These are phyloP conservation scores for Lypha dubia DNA, from an alignment of 2,888 invertebrate species.

Conservation along the genomic window DNA sequence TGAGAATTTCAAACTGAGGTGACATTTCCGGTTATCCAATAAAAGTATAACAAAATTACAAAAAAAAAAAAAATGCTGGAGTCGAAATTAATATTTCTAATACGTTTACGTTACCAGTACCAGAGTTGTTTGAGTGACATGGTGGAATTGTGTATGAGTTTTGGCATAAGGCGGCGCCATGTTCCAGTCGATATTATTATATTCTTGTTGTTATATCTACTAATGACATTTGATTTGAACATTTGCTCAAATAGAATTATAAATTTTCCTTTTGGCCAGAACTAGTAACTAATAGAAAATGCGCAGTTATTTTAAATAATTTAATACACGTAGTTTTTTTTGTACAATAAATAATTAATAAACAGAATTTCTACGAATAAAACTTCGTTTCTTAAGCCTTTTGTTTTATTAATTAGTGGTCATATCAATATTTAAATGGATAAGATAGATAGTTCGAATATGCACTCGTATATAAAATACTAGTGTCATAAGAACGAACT, in stretches of 20 bases:
- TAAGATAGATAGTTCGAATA: too few relatives aligned
- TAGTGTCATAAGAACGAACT: too few relatives aligned
- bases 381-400: neutral
- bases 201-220: constrained; percentile 5
- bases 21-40: too few relatives aligned
- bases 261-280: neutral
- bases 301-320: neutral
- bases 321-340: neutral
- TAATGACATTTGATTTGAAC: constrained; percentile 12
- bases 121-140: neutral
- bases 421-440: too few relatives aligned
- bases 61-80: too few relatives aligned
- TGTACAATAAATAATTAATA: neutral
- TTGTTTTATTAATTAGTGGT: too few relatives aligned
- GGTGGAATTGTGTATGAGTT: neutral
- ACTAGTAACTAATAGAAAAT: neutral
- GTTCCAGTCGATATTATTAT: constrained; percentile 20
- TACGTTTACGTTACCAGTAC: constrained; percentile 7
- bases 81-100: constrained; percentile 10
- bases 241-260: constrained; percentile 6
- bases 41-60: too few relatives aligned
- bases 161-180: constrained; percentile 19
- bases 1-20: too few relatives aligned
- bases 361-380: neutral
- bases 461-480: too few relatives aligned